Base-by-base conservation (phyloP, 2,797 vertebrate species). In the Jordanella pulchra region DNA sequence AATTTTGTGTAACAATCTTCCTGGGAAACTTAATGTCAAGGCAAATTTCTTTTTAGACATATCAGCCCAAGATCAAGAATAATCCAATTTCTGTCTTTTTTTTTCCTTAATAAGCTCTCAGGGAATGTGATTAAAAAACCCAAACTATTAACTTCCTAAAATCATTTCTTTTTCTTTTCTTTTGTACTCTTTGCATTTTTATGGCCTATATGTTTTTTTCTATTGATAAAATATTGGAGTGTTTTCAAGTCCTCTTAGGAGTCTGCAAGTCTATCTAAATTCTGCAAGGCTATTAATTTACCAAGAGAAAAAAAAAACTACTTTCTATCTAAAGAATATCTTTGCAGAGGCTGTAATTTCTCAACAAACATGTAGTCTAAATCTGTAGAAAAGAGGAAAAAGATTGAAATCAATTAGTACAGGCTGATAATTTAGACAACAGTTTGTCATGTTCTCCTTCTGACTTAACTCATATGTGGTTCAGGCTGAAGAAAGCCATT, bases 1-100 rank as follows among this genome's bases (percentile, higher is more conserved):
- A 83, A 83, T 72, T 73, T 80, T 83, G 71, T 77, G 81, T 66
- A 84, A 72, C 70, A 82, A 66, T 77, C 78, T 78, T 71, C 69
- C 68, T 55, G 50, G 80, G 83, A 89, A 90, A 86, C 84, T 79
- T 79, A 89, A 79, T 72, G 80, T 79, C 85, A 85, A 86, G 88
- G 81, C 81, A 90, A 85, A 91, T 89, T 84, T 84, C 80, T 85
- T 87, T 89, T 84, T 87, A 86, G 80, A 77, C 71, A 78, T 85
- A 84, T 87, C 79, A 74, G 73, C 80, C 86, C 86, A 91, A 87
- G 70, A 85, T 84, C 39, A 81, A 86, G 84, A 90, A 72, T 58
- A 58, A 85, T 82, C 72, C 68, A 69, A 78, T 90, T 88, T 87
- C 87, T 81, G 74, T 84, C 89, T 89, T 85, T 79, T 80, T 71